Conservation (phyloP, 2,888 invertebrate genomes). For the Charanyca ferruginea region DNA sequence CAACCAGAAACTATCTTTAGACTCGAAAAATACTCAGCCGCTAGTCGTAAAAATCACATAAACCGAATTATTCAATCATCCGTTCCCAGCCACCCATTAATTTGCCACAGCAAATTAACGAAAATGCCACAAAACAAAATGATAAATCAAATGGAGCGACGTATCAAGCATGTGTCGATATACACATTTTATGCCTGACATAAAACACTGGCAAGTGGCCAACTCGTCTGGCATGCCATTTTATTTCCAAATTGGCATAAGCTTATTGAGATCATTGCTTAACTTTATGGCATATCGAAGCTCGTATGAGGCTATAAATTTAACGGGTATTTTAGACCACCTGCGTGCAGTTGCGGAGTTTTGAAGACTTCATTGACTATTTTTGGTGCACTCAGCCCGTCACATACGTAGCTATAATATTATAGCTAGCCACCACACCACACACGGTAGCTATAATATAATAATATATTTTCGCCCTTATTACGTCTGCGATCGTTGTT, state of each 20-base stretch:
- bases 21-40: neutral
- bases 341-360: slow-evolving; percentile 47
- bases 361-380: slow-evolving; percentile 50
- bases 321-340: slow-evolving; percentile 53
- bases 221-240: slow-evolving; percentile 64
- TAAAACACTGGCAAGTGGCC: slow-evolving; percentile 68
- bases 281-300: slow-evolving; percentile 63
- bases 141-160: slow-evolving; percentile 63
- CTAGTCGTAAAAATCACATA: slow-evolving; percentile 4
- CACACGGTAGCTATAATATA: too few relatives aligned
- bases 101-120: slow-evolving; percentile 58
- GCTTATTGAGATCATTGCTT: slow-evolving; percentile 79
- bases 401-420: too few relatives aligned
- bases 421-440: too few relatives aligned
- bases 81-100: slow-evolving; percentile 23
- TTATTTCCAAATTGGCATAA: slow-evolving; percentile 75
- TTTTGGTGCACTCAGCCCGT: slow-evolving; percentile 1
- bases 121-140: slow-evolving; percentile 52
- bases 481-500: too few relatives aligned
- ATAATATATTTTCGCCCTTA: too few relatives aligned
- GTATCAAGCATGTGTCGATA: slow-evolving; percentile 71
- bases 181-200: slow-evolving; percentile 65
- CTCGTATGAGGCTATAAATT: slow-evolving; percentile 65
- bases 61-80: slow-evolving; percentile 36
- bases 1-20: neutral